Base-by-base conservation (phyloP, 2,113 vertebrate genomes). In the Litocranius walleri region DNA sequence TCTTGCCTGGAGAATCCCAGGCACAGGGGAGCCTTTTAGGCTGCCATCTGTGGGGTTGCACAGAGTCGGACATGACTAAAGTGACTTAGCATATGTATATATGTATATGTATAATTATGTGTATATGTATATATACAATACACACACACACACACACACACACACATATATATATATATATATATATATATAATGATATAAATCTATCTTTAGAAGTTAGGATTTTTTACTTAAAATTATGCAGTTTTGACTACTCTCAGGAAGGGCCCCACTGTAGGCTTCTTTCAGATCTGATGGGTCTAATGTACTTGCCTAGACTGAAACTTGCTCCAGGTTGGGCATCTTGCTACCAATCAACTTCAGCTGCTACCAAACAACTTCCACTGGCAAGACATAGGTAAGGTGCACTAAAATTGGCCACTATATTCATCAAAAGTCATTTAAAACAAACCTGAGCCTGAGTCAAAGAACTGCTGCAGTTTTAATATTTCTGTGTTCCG, bases 151-250 rank as follows among this genome's bases (percentile, higher is more conserved):
- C 6, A 62, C 0, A 71, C 17, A 67, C 64, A 40, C 67, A 71
- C 64, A 71, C 19, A 71, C n/a, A n/a, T 3, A 62, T 2, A 64
- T 3, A 62, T 0, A 64, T 86, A 57, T 10, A 30, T 3, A 62
- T 2, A 64, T 3, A 62, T 0, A 64, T 86, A 57, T 10, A 30
- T 7, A 19, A 16, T 15, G 16, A 48, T 86, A 16, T 21, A 95
- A 67, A 36, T 40, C 8, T 40, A 40, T 71, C 19, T 71, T 23
- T 36, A 71, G 17, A 71, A 71, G 64, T 71, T 71, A 71, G 67
- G 19, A 71, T 40, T 50, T 93, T 92, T 82, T 88, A 57, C 86
- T 94, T 94, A 12, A 59, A 97, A 96, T 54, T 74, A 71, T n/a
- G 6, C 2, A 54, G 15, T 80, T 92, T 96, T 83, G 12, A 62